Conservation (phyloP, 2,113 vertebrate species). For the Dicrurus megarhynchus region DNA sequence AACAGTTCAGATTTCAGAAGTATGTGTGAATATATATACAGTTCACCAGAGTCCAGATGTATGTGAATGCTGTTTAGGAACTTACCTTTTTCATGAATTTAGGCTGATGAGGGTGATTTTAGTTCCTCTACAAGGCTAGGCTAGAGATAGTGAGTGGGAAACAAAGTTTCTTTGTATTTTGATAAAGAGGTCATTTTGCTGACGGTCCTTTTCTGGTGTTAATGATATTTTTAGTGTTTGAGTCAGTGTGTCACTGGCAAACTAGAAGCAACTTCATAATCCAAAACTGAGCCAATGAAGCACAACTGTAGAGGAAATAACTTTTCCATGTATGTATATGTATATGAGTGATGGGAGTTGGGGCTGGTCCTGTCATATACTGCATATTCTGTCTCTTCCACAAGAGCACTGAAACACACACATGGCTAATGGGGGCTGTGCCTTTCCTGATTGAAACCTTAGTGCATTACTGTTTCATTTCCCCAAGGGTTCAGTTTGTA, state of each 20-base stretch:
- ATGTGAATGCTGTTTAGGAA: neutral
- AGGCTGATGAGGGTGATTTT: neutral
- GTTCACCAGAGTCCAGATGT: neutral
- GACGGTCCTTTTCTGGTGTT: neutral
- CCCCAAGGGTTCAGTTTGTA: neutral
- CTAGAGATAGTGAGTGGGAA: neutral
- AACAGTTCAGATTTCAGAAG: neutral
- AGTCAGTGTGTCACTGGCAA: neutral
- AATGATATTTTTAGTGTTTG: neutral
- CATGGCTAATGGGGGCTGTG: neutral
- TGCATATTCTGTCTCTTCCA: neutral
- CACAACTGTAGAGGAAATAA: neutral
- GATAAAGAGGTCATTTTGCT: neutral
- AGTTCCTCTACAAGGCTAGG: neutral
- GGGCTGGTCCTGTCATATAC: neutral
- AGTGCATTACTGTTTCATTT: neutral
- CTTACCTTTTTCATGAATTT: neutral
- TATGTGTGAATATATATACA: neutral
- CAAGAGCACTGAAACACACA: neutral
- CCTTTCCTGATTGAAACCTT: neutral
- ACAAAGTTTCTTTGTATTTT: neutral
- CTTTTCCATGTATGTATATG: fast-evolving
- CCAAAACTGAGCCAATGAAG: neutral
- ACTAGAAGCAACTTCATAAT: neutral
- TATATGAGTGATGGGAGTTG: neutral